Base-by-base conservation (phyloP, 1,140 invertebrate species). In the Tetragonula clypearis region DNA sequence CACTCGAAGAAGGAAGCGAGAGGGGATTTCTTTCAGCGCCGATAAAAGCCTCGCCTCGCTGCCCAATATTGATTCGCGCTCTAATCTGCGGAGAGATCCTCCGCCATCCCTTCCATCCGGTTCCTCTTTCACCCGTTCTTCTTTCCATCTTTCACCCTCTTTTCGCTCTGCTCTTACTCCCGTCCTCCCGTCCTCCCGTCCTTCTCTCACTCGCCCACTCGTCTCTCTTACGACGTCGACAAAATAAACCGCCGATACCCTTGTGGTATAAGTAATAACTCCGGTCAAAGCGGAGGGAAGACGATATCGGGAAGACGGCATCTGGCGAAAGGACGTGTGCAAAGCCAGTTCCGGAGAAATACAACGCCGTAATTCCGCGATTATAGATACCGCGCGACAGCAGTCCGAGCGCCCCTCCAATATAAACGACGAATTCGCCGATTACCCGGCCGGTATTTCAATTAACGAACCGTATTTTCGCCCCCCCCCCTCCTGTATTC, bases 11-110 rank as follows among this genome's bases (percentile, higher is more conserved):
- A 92, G 87, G 86, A 87, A 91, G 84, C 79, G 69, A 86, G 69
- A 86, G 87, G 82, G 89, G 88, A 92, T 93, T 93, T 93, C 92
- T 93, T 93, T 93, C 90, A 91, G 86, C 88, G 84, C 88, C 92
- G 94, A 95, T 94, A 94, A 94, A 95, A 94, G 93, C 93, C 90
- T 94, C 92, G 93, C 92, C 87, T 94, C 93, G 86, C 92, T 94
- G 93, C 93, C 92, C 94, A 94, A 95, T 94, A 95, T 95, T 94
- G 94, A 95, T 95, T 95, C 92, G 92, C 89, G 92, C 92, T 94
- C 92, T 94, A 95, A 95, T 95, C 94, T 92, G 92, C 91, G 91
- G 93, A 94, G 91, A 92, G 92, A 81, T 82, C 84, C 76, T 86
- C 83, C 66, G 79, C 35, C 35, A 60, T 79, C 58, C 68, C 60